phyloP scores from a whole-genome alignment of 2,797 vertebrate species.

The Monodelphis domestica region DNA sequence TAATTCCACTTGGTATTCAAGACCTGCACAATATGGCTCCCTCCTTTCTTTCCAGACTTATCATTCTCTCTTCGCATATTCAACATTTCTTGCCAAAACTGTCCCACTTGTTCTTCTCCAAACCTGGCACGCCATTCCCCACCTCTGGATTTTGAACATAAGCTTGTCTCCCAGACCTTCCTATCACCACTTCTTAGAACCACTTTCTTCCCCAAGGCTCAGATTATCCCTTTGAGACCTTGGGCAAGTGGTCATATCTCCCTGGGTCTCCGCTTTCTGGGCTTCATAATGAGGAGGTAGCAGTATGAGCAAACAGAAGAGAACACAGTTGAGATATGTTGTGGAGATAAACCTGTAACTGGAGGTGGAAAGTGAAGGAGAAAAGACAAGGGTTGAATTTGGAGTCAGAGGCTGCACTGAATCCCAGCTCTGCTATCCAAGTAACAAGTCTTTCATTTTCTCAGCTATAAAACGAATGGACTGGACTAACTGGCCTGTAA shows the following conservation, averaged over 20 bases:
- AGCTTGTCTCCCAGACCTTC: not conserved
- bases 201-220: not conserved
- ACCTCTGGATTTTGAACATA: not conserved
- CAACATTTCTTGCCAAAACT: not conserved
- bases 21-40: not conserved
- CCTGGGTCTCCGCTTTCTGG: not conserved
- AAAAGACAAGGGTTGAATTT: not conserved
- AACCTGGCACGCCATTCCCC: not conserved
- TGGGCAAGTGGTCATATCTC: not conserved
- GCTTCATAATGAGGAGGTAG: not conserved
- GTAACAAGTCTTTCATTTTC: not conserved
- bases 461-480: not conserved
- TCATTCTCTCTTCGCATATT: not conserved
- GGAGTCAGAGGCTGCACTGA: not conserved
- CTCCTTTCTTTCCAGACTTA: not conserved
- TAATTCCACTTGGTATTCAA: not conserved
- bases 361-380: not conserved
- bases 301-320: not conserved
- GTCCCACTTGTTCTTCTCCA: too few relatives aligned
- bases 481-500: not conserved
- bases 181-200: not conserved
- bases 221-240: not conserved
- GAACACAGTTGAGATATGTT: not conserved
- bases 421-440: not conserved
- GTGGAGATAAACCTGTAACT: too few relatives aligned